These are phyloP conservation scores for Heteromormyrus szaboi DNA, from an alignment of 2,797 vertebrate species.

Conservation along the genomic window DNA sequence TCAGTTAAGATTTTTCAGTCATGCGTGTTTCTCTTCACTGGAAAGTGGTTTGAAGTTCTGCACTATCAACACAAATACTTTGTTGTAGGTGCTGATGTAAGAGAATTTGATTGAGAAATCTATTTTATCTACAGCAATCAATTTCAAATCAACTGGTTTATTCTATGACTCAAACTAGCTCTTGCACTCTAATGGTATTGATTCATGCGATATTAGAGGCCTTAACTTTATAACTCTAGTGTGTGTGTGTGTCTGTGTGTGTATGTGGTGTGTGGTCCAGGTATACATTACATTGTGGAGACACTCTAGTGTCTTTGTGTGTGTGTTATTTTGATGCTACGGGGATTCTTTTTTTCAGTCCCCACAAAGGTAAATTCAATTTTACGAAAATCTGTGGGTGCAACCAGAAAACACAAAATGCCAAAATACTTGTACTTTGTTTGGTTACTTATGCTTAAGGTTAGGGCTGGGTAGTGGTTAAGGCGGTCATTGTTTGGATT, in stretches of 20 bases:
- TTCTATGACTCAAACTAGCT: background rate
- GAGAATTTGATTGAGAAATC: background rate
- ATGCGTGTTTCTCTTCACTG: background rate
- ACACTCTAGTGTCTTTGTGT: no score
- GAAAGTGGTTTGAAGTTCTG: background rate
- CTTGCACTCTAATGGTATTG: background rate
- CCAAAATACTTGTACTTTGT: no score
- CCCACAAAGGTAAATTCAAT: no score
- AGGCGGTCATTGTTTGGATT: background rate
- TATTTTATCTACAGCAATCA: background rate
- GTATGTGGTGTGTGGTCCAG: no score
- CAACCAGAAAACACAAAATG: no score
- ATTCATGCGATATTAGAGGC: background rate
- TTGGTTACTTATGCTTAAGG: no score
- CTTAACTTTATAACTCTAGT: background rate
- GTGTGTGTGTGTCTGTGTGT: no score
- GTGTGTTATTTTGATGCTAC: no score
- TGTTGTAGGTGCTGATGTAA: background rate
- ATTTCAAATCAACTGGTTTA: background rate
- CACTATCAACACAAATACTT: background rate
- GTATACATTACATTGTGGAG: background rate
- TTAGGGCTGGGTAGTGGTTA: background rate
- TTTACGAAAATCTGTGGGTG: no score
- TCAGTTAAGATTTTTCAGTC: conserved; percentile 23
- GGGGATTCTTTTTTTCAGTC: no score